Evolutionary conservation across 2,113 vertebrate genomes (phyloP), one percentile per base, ranked within the genome.

Genomic region (Microcebus lehilahytsara): DNA sequence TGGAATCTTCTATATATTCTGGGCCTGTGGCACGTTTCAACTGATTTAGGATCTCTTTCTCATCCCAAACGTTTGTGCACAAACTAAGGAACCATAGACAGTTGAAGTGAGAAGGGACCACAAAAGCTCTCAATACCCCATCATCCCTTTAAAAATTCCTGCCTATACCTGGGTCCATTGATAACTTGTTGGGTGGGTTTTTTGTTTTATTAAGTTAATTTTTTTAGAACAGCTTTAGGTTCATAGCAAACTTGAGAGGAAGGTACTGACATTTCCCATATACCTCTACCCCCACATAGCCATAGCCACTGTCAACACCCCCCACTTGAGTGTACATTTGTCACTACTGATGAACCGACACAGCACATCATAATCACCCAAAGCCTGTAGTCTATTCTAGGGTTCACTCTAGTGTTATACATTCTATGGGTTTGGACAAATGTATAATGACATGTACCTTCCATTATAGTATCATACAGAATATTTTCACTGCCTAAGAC

Each of bases 91-190:
- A 51, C 34, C 27, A 14, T n/a, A 46, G 51, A 69, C 12, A 71
- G 34, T 4, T 66, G 67, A 51, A 5, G 30, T 1, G 1, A 34
- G 81, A 53, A 88, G 71, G 27, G 66, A 69, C 40, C 79, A 62
- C 27, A 69, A 51, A 78, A 84, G 46, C 23, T 53, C 23, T 51
- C n/a, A 62, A 30, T 13, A 85, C 20, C 25, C 58, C 16, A 4
- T 56, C 62, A 62, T 51, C 27, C 7, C 13, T 93, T 72, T 88
- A 75, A 53, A 81, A 49, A 49, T 91, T n/a, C 42, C 49, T 93
- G 49, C 32, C 72, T 92, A 78, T 62, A 89, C 66, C 20, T 62
- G 58, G 72, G 46, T 51, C n/a, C 64, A 17, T 16, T 42, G 88
- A 92, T 75, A 75, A n/a, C 40, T 49, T 49, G 27, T 27, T 81